phyloP scores from a whole-genome alignment of 2,888 invertebrate genomes.

The Homarus gammarus region DNA sequence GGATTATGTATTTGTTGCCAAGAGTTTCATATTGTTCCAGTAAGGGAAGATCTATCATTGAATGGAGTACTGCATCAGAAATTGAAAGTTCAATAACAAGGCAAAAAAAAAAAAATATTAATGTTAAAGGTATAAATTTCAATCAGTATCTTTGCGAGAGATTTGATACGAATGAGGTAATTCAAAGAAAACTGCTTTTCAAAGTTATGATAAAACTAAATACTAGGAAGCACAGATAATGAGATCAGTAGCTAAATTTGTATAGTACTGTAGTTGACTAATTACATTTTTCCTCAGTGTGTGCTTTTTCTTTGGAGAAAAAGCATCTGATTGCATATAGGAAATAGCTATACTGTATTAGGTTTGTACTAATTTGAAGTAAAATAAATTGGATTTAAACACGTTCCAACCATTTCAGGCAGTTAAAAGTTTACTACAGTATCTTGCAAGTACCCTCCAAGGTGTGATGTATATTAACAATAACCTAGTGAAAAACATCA shows the following conservation, averaged over 20 bases:
- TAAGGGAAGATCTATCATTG: no score
- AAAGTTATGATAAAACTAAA: no score
- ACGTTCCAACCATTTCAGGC: neutral
- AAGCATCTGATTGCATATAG: neutral
- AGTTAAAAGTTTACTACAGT: neutral
- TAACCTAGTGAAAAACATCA: constrained; percentile 9
- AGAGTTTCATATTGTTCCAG: no score
- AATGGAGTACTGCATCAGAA: no score
- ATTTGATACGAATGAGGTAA: no score
- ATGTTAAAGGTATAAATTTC: no score
- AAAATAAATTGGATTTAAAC: neutral
- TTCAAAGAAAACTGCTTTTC: no score
- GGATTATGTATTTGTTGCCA: neutral
- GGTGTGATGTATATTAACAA: no score
- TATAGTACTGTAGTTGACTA: neutral
- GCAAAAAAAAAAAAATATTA: no score
- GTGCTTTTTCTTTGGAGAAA: neutral
- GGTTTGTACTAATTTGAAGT: neutral
- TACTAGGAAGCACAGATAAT: neutral
- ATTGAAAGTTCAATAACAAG: no score
- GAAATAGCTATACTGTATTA: neutral
- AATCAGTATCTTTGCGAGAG: no score
- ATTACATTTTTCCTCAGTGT: neutral
- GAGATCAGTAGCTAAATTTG: neutral
- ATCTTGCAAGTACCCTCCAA: no score